Evolutionary conservation across 2,797 vertebrate genomes (phyloP).

Genomic region (Ara ararauna): DNA sequence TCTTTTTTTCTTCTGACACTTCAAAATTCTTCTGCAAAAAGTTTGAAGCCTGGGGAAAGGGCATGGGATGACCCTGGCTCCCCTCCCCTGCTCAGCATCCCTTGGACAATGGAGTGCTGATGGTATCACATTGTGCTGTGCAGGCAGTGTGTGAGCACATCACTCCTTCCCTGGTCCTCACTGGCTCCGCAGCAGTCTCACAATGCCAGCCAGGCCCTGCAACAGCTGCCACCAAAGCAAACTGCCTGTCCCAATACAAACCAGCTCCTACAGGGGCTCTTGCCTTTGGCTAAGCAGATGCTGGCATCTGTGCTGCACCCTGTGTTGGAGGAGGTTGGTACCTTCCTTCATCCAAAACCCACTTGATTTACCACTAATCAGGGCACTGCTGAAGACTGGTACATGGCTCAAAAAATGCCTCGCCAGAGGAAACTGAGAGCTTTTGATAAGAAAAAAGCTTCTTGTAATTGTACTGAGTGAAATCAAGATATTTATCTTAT

Average conservation of each 20-base stretch:
- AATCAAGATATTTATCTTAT: slow-evolving; percentile 65
- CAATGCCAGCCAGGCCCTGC: neutral
- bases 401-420: neutral
- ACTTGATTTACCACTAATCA: neutral
- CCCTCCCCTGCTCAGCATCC: neutral
- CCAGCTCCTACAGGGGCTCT: neutral
- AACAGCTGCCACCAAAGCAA: fast-evolving
- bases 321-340: neutral
- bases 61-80: neutral
- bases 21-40: neutral
- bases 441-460: slow-evolving; percentile 41
- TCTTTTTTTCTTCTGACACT: neutral
- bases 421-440: neutral
- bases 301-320: neutral
- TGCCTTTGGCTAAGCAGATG: no score
- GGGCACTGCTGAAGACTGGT: neutral
- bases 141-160: fast-evolving
- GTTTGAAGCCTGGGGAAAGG: neutral
- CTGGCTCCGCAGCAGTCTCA: neutral
- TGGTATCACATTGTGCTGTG: neutral
- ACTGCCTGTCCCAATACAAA: neutral
- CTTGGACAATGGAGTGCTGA: fast-evolving
- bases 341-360: neutral
- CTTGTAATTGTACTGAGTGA: slow-evolving; percentile 19
- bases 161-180: neutral